Base-by-base conservation (phyloP, 2,113 vertebrate genomes). In the Anhinga anhinga region DNA sequence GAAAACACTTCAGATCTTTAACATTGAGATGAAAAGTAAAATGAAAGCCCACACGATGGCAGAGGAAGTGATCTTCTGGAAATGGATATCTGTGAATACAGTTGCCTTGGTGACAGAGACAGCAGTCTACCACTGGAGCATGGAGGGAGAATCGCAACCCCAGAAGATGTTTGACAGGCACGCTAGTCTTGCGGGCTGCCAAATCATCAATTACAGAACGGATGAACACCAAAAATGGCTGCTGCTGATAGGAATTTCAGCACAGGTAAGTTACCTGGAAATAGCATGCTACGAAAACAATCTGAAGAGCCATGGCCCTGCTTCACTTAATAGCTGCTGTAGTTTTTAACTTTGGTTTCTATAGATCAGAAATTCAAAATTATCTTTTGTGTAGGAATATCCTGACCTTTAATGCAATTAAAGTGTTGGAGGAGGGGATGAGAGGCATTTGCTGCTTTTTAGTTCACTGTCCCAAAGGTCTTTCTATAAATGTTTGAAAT, bases 11-110 rank as follows among this genome's bases (percentile, higher is more conserved):
- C 99, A 99, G 95, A 99, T 99, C 89, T 99, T 99, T 97, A 99
- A 99, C 98, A 99, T 99, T 85, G 99, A 99, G 97, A 99, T 99
- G 98, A 99, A 99, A 98, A 99, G 99, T 89, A 99, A 99, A 98
- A 98, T 99, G 98, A 99, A 99, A 97, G 98, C 99, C 70, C 99
- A 99, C 95, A 99, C 98, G 5, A 99, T 99, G 99, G 98, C 98
- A 3, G 99, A 99, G 65, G 99, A 99, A 86, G 98, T 99, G 91
- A 98, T 99, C 97, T 99, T 99, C 97, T 99, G 99, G 99, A 99
- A 99, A 86, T 99, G 99, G 99, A 98, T 99, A 96, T 99, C 99
- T 10, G 98, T 99, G 47, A 99, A 99, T 97, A 99, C 99, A 4
- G 98, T 99, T 44, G 99, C 99, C 65, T 93, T 99, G 97, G 99